Evolutionary conservation across 2,113 vertebrate genomes (phyloP), one percentile per base, ranked within the genome.

Genomic region (Sorex fumeus): DNA sequence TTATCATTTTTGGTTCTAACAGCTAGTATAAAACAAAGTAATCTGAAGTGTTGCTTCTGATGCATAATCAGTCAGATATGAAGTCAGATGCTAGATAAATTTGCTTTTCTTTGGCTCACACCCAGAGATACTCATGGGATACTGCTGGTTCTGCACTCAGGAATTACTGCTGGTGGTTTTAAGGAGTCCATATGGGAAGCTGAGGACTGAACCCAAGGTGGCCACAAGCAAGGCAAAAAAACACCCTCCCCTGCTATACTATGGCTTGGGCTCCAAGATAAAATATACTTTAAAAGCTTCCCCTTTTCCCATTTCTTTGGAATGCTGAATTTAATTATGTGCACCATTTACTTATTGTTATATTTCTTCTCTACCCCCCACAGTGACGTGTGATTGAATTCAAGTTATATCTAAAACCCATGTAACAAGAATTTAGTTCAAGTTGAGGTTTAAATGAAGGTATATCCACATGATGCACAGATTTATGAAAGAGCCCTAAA

Each of bases 321-420:
- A 94, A 89, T 64, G 25, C 8, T 78, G 19, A 88, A 77, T 32
- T 90, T 74, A 79, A 88, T 6, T 43, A n/a, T 70, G n/a, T 67
- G 16, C 32, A 78, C 57, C 62, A 78, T 64, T 91, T 78, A 69
- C 16, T 11, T 47, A 89, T 57, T 89, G 85, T 93, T 89, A 50
- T 88, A 60, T 64, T 70, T 74, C 47, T 43, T 27, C n/a, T 36
- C 71, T 79, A 66, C 1, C 8, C 67, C 57, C 28, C 53, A 15
- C 2, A 78, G 43, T 81, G 40, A 78, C 13, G 4, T 57, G 21
- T 13, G 70, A n/a, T 30, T 82, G 67, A 95, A 86, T 47, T 82
- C 72, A 83, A 43, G 18, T 2, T 57, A 84, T 75, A 18, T 85
- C 69, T 90, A 78, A 88, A 47, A 66, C 62, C 50, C 4, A 2